phyloP scores from a whole-genome alignment of 1,140 invertebrate genomes.

The Heterodera schachtii region DNA sequence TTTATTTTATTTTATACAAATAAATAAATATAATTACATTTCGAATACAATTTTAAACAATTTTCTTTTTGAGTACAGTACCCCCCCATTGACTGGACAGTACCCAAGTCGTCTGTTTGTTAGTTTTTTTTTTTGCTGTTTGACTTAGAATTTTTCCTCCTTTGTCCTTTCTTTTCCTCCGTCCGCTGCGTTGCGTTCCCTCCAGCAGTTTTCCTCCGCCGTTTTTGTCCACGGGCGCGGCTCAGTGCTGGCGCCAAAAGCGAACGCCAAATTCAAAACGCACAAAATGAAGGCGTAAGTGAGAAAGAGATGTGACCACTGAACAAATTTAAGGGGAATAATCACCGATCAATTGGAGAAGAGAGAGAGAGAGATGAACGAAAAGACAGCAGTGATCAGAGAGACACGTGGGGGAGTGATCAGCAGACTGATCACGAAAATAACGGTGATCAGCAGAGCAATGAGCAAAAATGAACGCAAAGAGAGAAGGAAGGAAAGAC shows the following conservation, averaged over 20 bases:
- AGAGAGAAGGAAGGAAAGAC: neutral
- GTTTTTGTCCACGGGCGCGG: neutral
- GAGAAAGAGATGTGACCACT: constrained; percentile 26
- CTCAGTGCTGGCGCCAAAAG: constrained; percentile 16
- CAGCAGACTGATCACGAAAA: no score
- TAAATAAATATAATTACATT: neutral
- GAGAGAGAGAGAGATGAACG: neutral
- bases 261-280: constrained; percentile 8
- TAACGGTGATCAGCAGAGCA: no score
- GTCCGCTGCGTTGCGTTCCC: neutral
- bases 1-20: neutral
- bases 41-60: neutral
- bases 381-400: neutral
- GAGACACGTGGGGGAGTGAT: no score
- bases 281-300: constrained; percentile 10
- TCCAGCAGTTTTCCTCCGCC: neutral
- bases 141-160: no score
- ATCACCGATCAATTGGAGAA: neutral
- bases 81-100: no score
- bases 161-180: neutral
- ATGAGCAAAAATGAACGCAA: no score
- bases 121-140: no score
- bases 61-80: neutral
- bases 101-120: no score
- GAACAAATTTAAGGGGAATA: neutral